Percentiles rank a stretch among this genome's conserved stretches.
Evolutionary conservation across 92 coral and sea anemone genomes (phyloP).

Genomic region (Porites lobata): DNA sequence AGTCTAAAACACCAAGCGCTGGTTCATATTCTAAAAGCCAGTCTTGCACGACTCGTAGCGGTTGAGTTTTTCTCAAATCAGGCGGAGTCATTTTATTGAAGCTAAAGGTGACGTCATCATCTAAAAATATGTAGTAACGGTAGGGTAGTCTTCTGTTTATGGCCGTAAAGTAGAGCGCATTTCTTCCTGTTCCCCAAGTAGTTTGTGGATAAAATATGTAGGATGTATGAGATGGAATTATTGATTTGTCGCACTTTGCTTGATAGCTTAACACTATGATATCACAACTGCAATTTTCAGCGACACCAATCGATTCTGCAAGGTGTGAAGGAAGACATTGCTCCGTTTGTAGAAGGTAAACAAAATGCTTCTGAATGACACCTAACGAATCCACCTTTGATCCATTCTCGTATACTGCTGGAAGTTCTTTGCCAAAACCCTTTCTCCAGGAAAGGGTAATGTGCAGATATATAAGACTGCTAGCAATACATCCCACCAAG

Average conservation of each 20-base stretch:
- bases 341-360: slow-evolving; percentile 18
- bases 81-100: slow-evolving; percentile 6
- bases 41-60: slow-evolving; percentile 14
- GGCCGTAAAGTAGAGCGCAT: not conserved
- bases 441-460: no score
- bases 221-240: not conserved
- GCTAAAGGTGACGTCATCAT: slow-evolving; percentile 13
- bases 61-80: not conserved
- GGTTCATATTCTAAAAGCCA: slow-evolving; percentile 24
- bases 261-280: slow-evolving; percentile 38
- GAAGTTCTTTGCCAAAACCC: no score
- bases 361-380: not conserved
- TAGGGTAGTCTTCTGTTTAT: not conserved
- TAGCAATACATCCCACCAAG: not conserved
- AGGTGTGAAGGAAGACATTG: slow-evolving; percentile 27
- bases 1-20: slow-evolving; percentile 16
- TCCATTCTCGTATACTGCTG: not conserved
- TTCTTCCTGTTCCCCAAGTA: slow-evolving; percentile 27
- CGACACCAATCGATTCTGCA: slow-evolving; percentile 5
- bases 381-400: no score
- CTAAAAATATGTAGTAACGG: slow-evolving; percentile 19
- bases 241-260: slow-evolving; percentile 13
- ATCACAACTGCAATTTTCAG: slow-evolving; percentile 22
- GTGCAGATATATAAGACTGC: not conserved
- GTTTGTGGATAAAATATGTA: not conserved